These are phyloP conservation scores for Macrotrachela quadricornifera DNA, from an alignment of 1,140 invertebrate genomes.

Conservation along the genomic window DNA sequence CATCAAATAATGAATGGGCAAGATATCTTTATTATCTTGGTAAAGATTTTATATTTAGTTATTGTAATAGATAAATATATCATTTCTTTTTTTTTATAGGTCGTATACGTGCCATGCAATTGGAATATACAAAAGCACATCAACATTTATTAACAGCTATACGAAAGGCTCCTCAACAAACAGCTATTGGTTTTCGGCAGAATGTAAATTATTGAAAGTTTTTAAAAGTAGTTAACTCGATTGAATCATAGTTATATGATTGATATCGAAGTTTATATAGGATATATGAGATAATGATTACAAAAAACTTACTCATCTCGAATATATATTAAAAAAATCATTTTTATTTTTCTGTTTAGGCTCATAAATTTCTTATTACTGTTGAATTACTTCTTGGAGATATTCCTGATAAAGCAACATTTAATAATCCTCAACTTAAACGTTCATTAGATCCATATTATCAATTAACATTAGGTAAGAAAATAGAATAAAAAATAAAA, in stretches of 20 bases:
- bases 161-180: conserved; percentile 82
- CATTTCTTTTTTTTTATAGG: conserved; percentile 33
- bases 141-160: conserved; percentile 74
- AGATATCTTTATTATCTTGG: conserved; percentile 77
- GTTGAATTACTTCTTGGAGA: conserved; percentile 86
- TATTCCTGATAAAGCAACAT: conserved; percentile 59
- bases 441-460: conserved; percentile 79
- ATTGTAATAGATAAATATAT: background rate
- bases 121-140: conserved; percentile 88
- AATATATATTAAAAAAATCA: background rate
- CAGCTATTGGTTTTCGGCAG: conserved; percentile 93
- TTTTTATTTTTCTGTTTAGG: conserved; percentile 17
- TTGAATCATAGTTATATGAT: too few species aligned
- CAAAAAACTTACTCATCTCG: background rate
- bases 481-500: conserved; percentile 33
- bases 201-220: conserved; percentile 44
- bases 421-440: conserved; percentile 58
- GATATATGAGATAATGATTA: too few species aligned
- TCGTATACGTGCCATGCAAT: conserved; percentile 78
- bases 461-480: conserved; percentile 46
- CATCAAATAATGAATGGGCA: conserved; percentile 96
- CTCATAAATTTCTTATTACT: conserved; percentile 81
- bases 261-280: too few species aligned
- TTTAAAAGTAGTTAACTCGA: background rate
- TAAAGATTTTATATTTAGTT: conserved; percentile 9